A percentile compares a stretch with the other conserved stretches of the same genome.
phyloP scores from a whole-genome alignment of 2,797 vertebrate species.

The Anguilla anguilla region DNA sequence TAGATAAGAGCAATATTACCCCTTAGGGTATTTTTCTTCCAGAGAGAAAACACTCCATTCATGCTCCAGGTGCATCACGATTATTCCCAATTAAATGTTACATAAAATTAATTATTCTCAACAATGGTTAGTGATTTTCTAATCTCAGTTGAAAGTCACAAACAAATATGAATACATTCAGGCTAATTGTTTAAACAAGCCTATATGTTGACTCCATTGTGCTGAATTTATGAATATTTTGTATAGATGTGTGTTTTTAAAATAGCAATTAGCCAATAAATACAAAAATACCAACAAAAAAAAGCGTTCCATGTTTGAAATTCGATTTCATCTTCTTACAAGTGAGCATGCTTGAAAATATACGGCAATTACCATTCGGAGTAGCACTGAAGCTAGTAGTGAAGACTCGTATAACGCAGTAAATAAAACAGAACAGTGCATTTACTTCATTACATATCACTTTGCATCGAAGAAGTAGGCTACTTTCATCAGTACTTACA shows the following conservation, averaged over 20 bases:
- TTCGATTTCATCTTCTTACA: not conserved
- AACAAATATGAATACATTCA: not conserved
- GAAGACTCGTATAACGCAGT: not conserved
- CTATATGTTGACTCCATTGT: not conserved
- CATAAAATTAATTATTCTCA: not conserved
- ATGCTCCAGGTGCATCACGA: not conserved
- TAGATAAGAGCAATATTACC: not conserved
- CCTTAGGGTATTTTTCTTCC: not conserved
- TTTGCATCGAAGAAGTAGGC: not conserved
- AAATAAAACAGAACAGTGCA: not conserved
- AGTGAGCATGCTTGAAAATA: not conserved
- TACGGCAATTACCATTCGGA: not conserved
- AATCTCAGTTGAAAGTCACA: not conserved
- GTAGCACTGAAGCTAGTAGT: not conserved
- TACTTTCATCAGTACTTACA: not conserved
- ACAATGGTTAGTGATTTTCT: not conserved
- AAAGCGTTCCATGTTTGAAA: not conserved
- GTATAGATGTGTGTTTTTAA: not conserved
- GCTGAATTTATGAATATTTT: not conserved
- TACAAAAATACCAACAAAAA: not conserved
- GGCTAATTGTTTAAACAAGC: not conserved
- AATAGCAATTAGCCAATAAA: not conserved
- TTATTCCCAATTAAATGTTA: not conserved
- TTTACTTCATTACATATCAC: not conserved
- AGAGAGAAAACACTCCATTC: constrained; percentile 6